Evolutionary conservation across 2,797 vertebrate species (phyloP).

Genomic region (Vipera ursinii): DNA sequence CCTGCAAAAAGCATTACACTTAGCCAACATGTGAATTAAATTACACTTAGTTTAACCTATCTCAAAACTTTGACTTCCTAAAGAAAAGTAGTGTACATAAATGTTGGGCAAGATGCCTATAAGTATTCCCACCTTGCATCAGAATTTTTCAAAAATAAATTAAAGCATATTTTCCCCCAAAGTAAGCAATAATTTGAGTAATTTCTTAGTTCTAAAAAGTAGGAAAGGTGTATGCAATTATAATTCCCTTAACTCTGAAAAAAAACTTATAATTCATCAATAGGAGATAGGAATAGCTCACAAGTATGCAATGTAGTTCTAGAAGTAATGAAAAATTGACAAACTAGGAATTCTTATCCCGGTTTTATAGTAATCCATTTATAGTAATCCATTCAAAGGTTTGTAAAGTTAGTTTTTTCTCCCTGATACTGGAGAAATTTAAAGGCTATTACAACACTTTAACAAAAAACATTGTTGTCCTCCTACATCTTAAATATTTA

Average conservation of each 20-base stretch:
- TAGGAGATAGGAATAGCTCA: background rate
- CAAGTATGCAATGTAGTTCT: background rate
- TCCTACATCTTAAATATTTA: slow-evolving; percentile 16
- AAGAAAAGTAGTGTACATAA: background rate
- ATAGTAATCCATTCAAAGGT: background rate
- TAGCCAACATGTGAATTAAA: background rate
- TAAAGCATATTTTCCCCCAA: background rate
- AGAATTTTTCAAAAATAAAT: background rate
- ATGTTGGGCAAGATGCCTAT: background rate
- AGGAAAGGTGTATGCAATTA: background rate
- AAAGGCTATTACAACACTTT: background rate
- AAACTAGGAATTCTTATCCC: background rate
- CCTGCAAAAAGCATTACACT: background rate
- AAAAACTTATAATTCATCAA: background rate
- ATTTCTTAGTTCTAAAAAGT: background rate
- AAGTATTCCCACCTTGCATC: background rate
- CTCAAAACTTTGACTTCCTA: background rate
- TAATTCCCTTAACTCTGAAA: background rate
- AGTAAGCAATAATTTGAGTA: background rate
- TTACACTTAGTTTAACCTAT: background rate
- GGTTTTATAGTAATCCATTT: background rate
- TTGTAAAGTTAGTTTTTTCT: background rate
- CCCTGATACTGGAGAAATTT: background rate
- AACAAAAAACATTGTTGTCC: background rate
- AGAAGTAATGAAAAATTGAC: background rate